These are phyloP conservation scores for Trogon surrucura DNA, from an alignment of 2,113 vertebrate genomes.

Conservation along the genomic window DNA sequence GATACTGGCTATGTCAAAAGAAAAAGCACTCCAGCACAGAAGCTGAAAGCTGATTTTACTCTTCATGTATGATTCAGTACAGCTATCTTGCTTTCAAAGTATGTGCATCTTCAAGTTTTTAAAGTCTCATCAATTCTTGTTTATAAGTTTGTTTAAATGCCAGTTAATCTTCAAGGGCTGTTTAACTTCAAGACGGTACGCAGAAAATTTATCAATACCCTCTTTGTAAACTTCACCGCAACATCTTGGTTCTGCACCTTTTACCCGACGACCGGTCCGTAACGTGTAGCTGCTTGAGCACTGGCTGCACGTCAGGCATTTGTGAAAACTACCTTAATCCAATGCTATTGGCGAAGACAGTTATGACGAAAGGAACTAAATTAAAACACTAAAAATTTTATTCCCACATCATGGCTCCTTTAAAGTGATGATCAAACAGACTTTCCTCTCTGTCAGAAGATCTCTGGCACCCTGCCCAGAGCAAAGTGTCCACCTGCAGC, in stretches of 20 bases:
- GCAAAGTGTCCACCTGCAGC: background rate
- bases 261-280: background rate
- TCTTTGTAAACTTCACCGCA: background rate
- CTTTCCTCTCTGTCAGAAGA: background rate
- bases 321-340: background rate
- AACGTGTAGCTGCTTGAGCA: background rate
- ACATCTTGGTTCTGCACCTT: background rate
- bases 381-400: background rate
- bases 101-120: background rate
- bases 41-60: background rate
- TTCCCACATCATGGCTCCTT: background rate
- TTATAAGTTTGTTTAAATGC: background rate
- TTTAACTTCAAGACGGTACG: background rate
- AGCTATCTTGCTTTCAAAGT: background rate
- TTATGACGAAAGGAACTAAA: background rate
- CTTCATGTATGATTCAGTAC: background rate
- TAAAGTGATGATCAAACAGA: conserved; percentile 3
- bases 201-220: background rate
- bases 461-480: background rate
- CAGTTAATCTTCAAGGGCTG: background rate
- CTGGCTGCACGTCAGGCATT: background rate
- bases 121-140: background rate
- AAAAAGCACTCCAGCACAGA: background rate
- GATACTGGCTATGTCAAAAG: background rate
- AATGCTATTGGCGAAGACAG: background rate